A percentile compares a stretch with the other conserved stretches of the same genome.
These are phyloP conservation scores for Tridacna gigas DNA, from an alignment of 2,888 invertebrate genomes.

Conservation along the genomic window DNA sequence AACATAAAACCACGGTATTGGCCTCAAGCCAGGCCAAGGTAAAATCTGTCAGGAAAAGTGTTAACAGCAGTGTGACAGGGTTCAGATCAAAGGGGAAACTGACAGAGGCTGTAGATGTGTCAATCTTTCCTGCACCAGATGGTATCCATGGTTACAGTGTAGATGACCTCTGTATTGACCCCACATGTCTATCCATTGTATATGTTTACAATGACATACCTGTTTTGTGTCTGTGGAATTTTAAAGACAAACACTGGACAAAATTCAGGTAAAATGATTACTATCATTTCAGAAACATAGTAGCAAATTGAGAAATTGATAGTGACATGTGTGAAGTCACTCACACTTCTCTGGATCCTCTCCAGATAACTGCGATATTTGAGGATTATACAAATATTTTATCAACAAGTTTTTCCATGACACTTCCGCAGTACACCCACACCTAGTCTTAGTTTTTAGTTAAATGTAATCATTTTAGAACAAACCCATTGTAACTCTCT, in stretches of 20 bases:
- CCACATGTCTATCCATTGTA: slow-evolving; percentile 34
- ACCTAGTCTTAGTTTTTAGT: too few relatives aligned
- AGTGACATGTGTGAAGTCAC: too few relatives aligned
- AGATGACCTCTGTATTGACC: slow-evolving; percentile 40
- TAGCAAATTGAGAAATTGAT: too few relatives aligned
- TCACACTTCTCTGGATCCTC: too few relatives aligned
- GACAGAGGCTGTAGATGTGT: not conserved
- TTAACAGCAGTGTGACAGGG: slow-evolving; percentile 41
- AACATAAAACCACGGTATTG: not conserved
- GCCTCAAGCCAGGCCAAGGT: slow-evolving; percentile 2
- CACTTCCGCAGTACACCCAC: too few relatives aligned
- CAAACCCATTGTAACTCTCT: too few relatives aligned
- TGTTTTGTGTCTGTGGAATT: slow-evolving; percentile 55
- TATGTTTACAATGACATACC: slow-evolving; percentile 53
- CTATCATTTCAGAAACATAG: too few relatives aligned
- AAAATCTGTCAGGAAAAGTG: not conserved
- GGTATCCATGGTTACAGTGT: slow-evolving; percentile 55
- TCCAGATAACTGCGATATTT: too few relatives aligned
- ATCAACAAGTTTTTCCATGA: not conserved
- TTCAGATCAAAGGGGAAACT: slow-evolving; percentile 40
- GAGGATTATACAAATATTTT: not conserved
- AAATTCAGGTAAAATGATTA: slow-evolving; percentile 56
- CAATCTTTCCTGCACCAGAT: slow-evolving; percentile 32
- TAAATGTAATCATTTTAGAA: too few relatives aligned
- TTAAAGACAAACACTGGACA: slow-evolving; percentile 39